Evolutionary conservation across 2,797 vertebrate genomes (phyloP).

Genomic region (Lithobates pipiens): DNA sequence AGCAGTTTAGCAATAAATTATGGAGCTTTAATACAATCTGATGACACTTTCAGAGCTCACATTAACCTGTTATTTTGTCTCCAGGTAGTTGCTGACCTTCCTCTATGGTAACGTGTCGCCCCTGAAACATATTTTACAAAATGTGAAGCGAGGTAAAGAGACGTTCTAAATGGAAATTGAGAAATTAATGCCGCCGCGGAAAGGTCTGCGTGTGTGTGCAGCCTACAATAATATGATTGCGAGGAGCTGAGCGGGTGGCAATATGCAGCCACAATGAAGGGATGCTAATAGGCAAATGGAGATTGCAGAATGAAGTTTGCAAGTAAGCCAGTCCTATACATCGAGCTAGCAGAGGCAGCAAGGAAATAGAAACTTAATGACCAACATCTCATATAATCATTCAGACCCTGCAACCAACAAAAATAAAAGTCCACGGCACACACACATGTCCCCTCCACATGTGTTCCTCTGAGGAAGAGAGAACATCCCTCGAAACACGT

Average conservation of each 20-base stretch:
- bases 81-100: constrained; percentile 37
- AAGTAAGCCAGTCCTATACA: no score
- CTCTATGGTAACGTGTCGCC: not conserved
- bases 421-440: no score
- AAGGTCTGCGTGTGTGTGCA: not conserved
- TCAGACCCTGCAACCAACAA: no score
- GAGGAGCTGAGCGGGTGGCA: not conserved
- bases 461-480: no score
- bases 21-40: constrained; percentile 25
- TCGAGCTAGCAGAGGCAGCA: no score
- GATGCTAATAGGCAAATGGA: no score
- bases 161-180: constrained; percentile 3
- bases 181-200: constrained; percentile 6
- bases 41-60: constrained; percentile 1
- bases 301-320: no score
- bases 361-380: no score
- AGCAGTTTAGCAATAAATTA: constrained; percentile 30
- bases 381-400: no score
- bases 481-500: no score
- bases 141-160: not conserved
- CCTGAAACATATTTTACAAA: constrained; percentile 4
- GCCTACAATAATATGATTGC: constrained; percentile 1
- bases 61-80: constrained; percentile 39
- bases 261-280: not conserved
- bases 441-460: no score